phyloP scores from a whole-genome alignment of 1,140 invertebrate genomes.

The Chironomus tepperi region DNA sequence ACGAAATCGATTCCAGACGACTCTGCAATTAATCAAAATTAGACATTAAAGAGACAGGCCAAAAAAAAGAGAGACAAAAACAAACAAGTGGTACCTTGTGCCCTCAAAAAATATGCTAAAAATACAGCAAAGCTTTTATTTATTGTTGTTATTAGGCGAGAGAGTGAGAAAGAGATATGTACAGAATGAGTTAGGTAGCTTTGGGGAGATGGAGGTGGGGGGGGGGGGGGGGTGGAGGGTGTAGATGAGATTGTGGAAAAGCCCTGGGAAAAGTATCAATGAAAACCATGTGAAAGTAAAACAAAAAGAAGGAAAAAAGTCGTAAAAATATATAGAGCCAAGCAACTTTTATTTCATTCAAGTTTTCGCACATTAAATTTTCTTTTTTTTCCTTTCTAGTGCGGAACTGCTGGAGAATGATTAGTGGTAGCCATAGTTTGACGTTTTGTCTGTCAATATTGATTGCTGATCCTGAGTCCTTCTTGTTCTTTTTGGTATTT shows the following conservation, averaged over 20 bases:
- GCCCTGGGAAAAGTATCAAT: conserved; percentile 11
- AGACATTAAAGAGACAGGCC: too few relatives aligned
- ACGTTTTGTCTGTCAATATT: too few relatives aligned
- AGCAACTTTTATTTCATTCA: conserved; percentile 14
- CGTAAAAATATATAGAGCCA: not conserved
- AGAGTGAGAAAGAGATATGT: not conserved
- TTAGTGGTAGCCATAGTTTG: too few relatives aligned
- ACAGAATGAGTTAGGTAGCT: not conserved
- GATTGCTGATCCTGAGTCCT: too few relatives aligned
- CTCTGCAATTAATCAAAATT: too few relatives aligned
- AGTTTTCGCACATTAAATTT: conserved; percentile 11
- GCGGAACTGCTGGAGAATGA: too few relatives aligned
- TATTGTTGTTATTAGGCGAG: not conserved
- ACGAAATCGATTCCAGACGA: too few relatives aligned
- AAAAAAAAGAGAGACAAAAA: too few relatives aligned
- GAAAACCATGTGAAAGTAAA: conserved; percentile 13
- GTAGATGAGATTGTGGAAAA: not conserved
- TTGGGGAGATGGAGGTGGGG: too few relatives aligned
- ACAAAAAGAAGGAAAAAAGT: conserved; percentile 6
- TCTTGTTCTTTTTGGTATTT: too few relatives aligned
- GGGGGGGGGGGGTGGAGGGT: not conserved
- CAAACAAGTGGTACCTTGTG: too few relatives aligned
- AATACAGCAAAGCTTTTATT: conserved; percentile 2
- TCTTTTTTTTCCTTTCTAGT: not conserved
- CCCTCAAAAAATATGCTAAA: not conserved